These are phyloP conservation scores for Drosophila sordidapex DNA, from an alignment of 2,888 invertebrate species.

Conservation along the genomic window DNA sequence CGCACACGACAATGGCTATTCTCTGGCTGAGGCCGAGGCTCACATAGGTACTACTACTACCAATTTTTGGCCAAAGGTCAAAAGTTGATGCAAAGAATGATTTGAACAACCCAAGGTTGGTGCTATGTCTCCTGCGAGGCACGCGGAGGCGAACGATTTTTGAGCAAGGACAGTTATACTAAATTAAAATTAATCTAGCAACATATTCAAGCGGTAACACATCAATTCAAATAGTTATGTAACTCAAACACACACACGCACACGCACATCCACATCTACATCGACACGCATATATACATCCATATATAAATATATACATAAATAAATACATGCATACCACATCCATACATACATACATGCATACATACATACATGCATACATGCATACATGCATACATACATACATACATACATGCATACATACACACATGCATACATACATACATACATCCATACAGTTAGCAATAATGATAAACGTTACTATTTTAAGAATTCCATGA, in stretches of 20 bases:
- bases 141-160: slow-evolving; percentile 21
- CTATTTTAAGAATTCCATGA: slow-evolving; percentile 60
- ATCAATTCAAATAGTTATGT: slow-evolving; percentile 30
- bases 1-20: slow-evolving; percentile 26
- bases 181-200: slow-evolving; percentile 52
- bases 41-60: slow-evolving; percentile 42
- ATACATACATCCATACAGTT: slow-evolving; percentile 39
- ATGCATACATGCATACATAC: slow-evolving; percentile 34
- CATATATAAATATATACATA: slow-evolving; percentile 38
- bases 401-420: slow-evolving; percentile 22
- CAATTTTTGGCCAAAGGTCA: slow-evolving; percentile 77
- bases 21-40: slow-evolving; percentile 4
- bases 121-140: slow-evolving; percentile 50
- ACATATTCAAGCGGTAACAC: slow-evolving; percentile 42
- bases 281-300: slow-evolving; percentile 21
- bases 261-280: slow-evolving; percentile 5
- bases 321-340: slow-evolving; percentile 28
- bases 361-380: slow-evolving; percentile 25
- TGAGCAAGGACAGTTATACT: slow-evolving; percentile 27
- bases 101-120: slow-evolving; percentile 71
- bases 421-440: slow-evolving; percentile 15
- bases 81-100: slow-evolving; percentile 30
- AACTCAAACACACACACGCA: slow-evolving; percentile 33
- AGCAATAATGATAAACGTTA: slow-evolving; percentile 58
- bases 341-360: slow-evolving; percentile 24